Conservation (phyloP, 2,888 invertebrate genomes). For the Julus scandinavius region DNA sequence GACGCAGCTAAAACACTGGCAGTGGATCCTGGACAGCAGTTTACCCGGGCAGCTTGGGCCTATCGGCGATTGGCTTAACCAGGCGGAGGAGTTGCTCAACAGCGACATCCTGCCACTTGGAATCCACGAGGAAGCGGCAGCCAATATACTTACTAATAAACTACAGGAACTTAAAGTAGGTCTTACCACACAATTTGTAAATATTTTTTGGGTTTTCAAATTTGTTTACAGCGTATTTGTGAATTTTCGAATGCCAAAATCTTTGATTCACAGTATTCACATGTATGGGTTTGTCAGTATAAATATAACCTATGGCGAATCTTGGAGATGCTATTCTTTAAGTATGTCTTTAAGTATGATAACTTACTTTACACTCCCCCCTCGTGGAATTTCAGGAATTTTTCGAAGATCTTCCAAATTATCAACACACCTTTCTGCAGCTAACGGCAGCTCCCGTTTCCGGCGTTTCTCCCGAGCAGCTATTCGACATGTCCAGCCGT, state of each 20-base stretch:
- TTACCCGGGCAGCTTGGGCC: constrained; percentile 87
- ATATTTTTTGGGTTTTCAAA: too few relatives aligned
- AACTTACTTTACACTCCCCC: too few relatives aligned
- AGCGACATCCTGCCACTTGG: constrained; percentile 82
- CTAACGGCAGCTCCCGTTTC: constrained; percentile 77
- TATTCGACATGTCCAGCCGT: constrained; percentile 83
- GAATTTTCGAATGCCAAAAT: too few relatives aligned
- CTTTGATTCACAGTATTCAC: too few relatives aligned
- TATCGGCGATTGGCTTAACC: constrained; percentile 89
- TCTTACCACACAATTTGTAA: constrained; percentile 49
- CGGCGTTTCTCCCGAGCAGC: constrained; percentile 79
- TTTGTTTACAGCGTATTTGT: too few relatives aligned
- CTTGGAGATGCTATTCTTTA: too few relatives aligned
- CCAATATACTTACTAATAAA: constrained; percentile 86
- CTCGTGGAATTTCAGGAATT: constrained; percentile 72
- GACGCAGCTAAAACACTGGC: constrained; percentile 82
- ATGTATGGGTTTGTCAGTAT: too few relatives aligned
- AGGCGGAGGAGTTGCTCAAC: constrained; percentile 83
- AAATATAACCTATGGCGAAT: too few relatives aligned
- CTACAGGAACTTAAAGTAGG: constrained; percentile 77
- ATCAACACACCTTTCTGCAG: constrained; percentile 81
- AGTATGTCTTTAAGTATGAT: too few relatives aligned
- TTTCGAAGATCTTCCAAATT: constrained; percentile 83
- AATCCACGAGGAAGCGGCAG: constrained; percentile 86
- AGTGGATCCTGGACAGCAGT: constrained; percentile 86